These are phyloP conservation scores for Rhynchomys soricoides DNA, from an alignment of 2,113 vertebrate genomes.

Conservation along the genomic window DNA sequence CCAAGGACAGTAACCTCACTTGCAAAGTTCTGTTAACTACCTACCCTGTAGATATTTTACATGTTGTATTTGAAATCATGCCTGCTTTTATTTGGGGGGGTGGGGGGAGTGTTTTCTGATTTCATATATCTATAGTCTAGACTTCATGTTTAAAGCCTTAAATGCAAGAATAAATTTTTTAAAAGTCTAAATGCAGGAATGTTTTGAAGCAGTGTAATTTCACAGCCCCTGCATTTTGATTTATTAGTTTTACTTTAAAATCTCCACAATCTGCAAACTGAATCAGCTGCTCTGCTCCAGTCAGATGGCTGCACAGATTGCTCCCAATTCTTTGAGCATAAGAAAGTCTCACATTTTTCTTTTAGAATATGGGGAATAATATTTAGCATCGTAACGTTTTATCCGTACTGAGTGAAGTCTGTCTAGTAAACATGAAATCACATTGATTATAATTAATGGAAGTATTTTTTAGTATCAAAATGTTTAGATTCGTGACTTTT, in stretches of 20 bases:
- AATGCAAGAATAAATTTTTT: not conserved
- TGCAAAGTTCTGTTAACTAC: conserved; percentile 10
- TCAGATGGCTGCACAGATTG: not conserved
- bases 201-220: not conserved
- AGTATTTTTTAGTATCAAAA: not conserved
- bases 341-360: not conserved
- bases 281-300: not conserved
- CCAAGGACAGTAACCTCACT: not conserved
- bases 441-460: not conserved
- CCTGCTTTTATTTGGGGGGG: too few relatives aligned
- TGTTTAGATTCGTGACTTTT: not conserved
- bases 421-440: not conserved
- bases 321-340: not conserved
- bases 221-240: not conserved
- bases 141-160: conserved; percentile 17
- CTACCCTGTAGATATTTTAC: not conserved
- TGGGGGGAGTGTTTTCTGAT: not conserved
- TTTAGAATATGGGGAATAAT: not conserved
- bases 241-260: not conserved
- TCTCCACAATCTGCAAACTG: not conserved
- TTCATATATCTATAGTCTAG: not conserved
- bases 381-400: not conserved
- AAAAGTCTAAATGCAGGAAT: not conserved
- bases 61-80: not conserved
- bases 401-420: not conserved